phyloP scores from a whole-genome alignment of 92 coral and sea anemone genomes.

The Phenganax stokvisi region DNA sequence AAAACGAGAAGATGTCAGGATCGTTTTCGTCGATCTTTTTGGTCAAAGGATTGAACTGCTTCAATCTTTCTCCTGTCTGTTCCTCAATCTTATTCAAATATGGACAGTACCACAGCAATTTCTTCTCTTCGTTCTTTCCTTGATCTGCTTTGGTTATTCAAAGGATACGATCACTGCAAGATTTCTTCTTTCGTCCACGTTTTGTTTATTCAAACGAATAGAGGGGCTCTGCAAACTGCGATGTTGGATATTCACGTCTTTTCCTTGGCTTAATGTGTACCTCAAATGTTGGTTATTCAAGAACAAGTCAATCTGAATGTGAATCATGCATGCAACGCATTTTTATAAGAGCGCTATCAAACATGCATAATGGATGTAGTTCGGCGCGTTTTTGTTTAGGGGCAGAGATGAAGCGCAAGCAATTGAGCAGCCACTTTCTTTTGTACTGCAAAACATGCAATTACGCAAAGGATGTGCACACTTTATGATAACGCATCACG shows the following conservation, averaged over 20 bases:
- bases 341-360: slow-evolving; percentile 38
- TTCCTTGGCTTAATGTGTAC: not conserved
- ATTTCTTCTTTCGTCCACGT: no score
- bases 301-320: not conserved
- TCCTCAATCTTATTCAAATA: no score
- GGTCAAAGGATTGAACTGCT: no score
- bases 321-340: slow-evolving; percentile 24
- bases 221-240: not conserved
- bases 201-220: no score
- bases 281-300: not conserved
- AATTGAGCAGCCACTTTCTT: slow-evolving; percentile 32
- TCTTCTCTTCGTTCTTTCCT: no score
- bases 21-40: no score
- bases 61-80: no score
- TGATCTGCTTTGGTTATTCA: no score
- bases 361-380: slow-evolving; percentile 24
- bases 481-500: slow-evolving; percentile 11
- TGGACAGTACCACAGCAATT: no score
- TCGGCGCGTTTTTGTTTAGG: slow-evolving; percentile 18
- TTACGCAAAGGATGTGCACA: slow-evolving; percentile 22
- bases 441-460: not conserved
- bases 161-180: no score
- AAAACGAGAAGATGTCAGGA: not conserved
- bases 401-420: slow-evolving; percentile 15
- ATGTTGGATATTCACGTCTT: not conserved